Percentiles rank a stretch among this genome's conserved stretches.
These are phyloP conservation scores for Smutsia temminckii DNA, from an alignment of 2,797 vertebrate species.

Conservation along the genomic window DNA sequence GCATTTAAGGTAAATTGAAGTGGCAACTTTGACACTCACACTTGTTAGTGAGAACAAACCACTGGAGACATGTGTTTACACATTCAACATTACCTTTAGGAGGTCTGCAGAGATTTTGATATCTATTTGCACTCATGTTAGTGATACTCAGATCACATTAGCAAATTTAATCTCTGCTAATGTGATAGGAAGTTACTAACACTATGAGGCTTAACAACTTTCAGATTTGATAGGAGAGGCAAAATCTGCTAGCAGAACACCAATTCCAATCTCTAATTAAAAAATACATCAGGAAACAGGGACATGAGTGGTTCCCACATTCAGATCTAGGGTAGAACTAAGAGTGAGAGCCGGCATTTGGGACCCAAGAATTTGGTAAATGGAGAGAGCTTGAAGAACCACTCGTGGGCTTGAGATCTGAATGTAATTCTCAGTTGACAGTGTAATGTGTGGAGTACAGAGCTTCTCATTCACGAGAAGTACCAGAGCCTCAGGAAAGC, in stretches of 20 bases:
- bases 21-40: constrained; percentile 54
- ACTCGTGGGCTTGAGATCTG: not conserved
- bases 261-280: constrained; percentile 79
- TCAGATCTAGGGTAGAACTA: not conserved
- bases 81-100: constrained; percentile 80
- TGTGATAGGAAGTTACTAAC: constrained; percentile 86
- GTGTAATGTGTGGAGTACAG: not conserved
- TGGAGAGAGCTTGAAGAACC: not conserved
- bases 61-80: constrained; percentile 76
- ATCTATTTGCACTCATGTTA: constrained; percentile 82
- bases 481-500: not conserved
- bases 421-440: not conserved
- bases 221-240: constrained; percentile 83
- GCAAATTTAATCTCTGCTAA: constrained; percentile 86
- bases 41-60: constrained; percentile 70
- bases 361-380: not conserved
- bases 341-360: not conserved
- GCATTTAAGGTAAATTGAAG: constrained; percentile 39
- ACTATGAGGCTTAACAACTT: constrained; percentile 86
- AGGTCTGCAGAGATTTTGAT: constrained; percentile 81
- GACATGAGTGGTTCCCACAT: constrained; percentile 15
- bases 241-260: constrained; percentile 84
- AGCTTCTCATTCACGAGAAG: not conserved
- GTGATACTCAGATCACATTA: constrained; percentile 85
- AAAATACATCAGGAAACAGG: constrained; percentile 76